Percentiles rank a stretch among this genome's conserved stretches.
These are phyloP conservation scores for Podarcis cretensis DNA, from an alignment of 2,113 vertebrate species.

Conservation along the genomic window DNA sequence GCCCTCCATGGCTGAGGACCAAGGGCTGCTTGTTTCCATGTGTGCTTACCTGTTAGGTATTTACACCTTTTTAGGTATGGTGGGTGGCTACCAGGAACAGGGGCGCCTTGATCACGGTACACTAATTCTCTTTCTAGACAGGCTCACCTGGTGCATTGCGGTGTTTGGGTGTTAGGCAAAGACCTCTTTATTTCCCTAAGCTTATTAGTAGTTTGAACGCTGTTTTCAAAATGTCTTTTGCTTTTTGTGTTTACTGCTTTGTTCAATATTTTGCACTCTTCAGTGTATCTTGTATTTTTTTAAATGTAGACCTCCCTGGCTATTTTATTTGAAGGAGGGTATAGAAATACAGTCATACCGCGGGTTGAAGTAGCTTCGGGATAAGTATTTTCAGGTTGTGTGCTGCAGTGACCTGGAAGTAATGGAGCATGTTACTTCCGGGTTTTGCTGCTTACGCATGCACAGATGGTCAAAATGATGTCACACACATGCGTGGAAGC, in stretches of 20 bases:
- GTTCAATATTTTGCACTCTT: neutral
- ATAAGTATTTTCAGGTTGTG: too few relatives aligned
- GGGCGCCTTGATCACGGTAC: neutral
- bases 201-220: neutral
- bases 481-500: too few relatives aligned
- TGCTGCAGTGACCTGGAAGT: too few relatives aligned
- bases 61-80: neutral
- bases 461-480: too few relatives aligned
- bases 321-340: neutral
- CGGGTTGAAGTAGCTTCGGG: too few relatives aligned
- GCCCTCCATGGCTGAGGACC: neutral
- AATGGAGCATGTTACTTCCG: too few relatives aligned
- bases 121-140: neutral
- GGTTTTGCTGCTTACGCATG: too few relatives aligned
- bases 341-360: neutral
- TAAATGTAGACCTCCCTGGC: neutral
- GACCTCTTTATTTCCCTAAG: neutral
- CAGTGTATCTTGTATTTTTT: neutral
- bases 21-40: neutral
- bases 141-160: neutral
- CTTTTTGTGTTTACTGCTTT: neutral
- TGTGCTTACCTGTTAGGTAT: neutral
- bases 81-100: neutral
- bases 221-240: neutral
- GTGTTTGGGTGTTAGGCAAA: neutral